Evolutionary conservation across 2,113 vertebrate genomes (phyloP).

Genomic region (Salvelinus sp.): DNA sequence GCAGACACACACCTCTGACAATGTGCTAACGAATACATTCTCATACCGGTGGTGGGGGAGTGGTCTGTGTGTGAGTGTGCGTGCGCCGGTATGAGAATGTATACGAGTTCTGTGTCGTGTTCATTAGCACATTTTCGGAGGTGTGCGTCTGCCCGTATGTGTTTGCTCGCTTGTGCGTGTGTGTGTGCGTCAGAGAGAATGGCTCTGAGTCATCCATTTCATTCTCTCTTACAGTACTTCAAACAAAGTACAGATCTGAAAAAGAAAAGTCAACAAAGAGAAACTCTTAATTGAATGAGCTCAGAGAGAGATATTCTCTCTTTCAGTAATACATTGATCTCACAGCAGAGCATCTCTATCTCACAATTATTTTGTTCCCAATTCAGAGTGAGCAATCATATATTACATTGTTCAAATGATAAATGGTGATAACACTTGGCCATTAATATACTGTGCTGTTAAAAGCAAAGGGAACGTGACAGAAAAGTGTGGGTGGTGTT

Average conservation of each 20-base stretch:
- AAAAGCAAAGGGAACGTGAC: slow-evolving; percentile 62
- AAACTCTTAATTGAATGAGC: slow-evolving; percentile 60
- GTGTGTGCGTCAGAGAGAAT: not conserved
- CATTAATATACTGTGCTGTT: slow-evolving; percentile 69
- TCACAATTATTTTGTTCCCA: slow-evolving; percentile 56
- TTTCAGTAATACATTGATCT: slow-evolving; percentile 51
- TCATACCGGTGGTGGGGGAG: not conserved
- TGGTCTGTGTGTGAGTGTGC: slow-evolving; percentile 12
- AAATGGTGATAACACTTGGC: slow-evolving; percentile 66
- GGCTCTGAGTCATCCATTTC: slow-evolving; percentile 35
- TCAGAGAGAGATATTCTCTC: not conserved
- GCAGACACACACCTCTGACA: slow-evolving; percentile 31
- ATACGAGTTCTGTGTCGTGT: too few species aligned
- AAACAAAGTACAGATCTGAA: slow-evolving; percentile 38
- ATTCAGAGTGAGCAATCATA: slow-evolving; percentile 47
- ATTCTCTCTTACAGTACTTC: slow-evolving; percentile 24
- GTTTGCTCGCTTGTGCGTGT: slow-evolving; percentile 1
- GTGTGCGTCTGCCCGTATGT: slow-evolving; percentile 24
- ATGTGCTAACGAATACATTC: slow-evolving; percentile 9
- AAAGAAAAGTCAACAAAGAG: slow-evolving; percentile 22
- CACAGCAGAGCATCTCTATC: slow-evolving; percentile 49
- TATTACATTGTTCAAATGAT: slow-evolving; percentile 70
- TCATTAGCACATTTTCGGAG: slow-evolving; percentile 29
- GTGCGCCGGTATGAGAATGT: not conserved
- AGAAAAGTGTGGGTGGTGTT: slow-evolving; percentile 63